phyloP scores from a whole-genome alignment of 2,888 invertebrate species.

The Lycophotia porphyrea region DNA sequence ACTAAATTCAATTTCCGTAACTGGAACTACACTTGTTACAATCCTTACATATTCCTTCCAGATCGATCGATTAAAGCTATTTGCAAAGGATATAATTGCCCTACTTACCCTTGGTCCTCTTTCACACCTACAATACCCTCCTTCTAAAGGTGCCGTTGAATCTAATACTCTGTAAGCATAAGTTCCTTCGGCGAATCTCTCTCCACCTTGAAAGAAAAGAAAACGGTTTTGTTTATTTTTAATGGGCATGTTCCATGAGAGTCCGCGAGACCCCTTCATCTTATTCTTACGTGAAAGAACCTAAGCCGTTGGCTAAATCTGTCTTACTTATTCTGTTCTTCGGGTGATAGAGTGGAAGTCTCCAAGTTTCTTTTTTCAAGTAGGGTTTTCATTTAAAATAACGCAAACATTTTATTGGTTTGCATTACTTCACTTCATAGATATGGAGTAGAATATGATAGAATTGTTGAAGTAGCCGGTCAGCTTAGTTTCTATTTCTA shows the following conservation, averaged over 20 bases:
- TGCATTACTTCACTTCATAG: neutral
- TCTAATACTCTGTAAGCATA: conserved; percentile 90
- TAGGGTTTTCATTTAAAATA: neutral
- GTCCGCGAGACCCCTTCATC: neutral
- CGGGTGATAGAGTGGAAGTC: too few species aligned
- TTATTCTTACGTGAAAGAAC: neutral
- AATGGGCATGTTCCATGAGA: too few species aligned
- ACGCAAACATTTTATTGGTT: neutral
- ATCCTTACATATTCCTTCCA: too few species aligned
- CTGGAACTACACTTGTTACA: neutral
- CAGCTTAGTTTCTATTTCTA: neutral
- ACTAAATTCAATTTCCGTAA: neutral
- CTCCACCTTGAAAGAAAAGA: conserved; percentile 68
- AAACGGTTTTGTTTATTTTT: neutral
- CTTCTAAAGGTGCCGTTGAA: conserved; percentile 90
- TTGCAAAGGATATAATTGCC: neutral
- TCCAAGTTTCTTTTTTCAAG: too few species aligned
- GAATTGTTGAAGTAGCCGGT: neutral
- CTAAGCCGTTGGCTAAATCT: neutral
- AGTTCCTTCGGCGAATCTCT: conserved; percentile 83
- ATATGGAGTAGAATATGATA: neutral
- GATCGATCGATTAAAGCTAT: too few species aligned
- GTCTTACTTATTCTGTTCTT: too few species aligned
- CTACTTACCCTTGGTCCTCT: conserved; percentile 91
- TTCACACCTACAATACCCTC: conserved; percentile 91